These are phyloP conservation scores for Matsumurasca onukii DNA, from an alignment of 1,140 invertebrate genomes.

Conservation along the genomic window DNA sequence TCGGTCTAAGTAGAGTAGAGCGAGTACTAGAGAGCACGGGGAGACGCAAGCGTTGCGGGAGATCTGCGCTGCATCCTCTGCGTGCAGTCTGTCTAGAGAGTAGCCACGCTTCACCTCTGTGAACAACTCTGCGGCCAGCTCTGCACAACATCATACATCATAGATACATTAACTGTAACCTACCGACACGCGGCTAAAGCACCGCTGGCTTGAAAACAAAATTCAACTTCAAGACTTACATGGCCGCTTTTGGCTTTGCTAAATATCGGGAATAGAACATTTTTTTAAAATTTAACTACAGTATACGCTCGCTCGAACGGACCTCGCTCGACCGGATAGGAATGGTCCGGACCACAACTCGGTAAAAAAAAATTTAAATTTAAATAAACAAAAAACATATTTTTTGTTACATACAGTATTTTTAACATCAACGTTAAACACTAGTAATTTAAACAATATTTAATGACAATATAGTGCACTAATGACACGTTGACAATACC, in stretches of 20 bases:
- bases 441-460: too few species aligned
- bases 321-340: background rate
- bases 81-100: slow-evolving; percentile 76
- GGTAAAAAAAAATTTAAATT: too few species aligned
- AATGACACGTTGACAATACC: too few species aligned
- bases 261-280: background rate
- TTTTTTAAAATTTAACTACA: background rate
- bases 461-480: too few species aligned
- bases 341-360: too few species aligned
- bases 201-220: background rate
- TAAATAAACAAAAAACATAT: too few species aligned
- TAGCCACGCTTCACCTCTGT: slow-evolving; percentile 65
- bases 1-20: slow-evolving; percentile 84
- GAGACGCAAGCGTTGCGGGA: slow-evolving; percentile 81
- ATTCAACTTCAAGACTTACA: background rate
- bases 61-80: slow-evolving; percentile 74
- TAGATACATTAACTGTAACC: background rate
- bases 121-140: slow-evolving; percentile 81
- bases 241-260: background rate
- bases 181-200: background rate
- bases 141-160: slow-evolving; percentile 50
- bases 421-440: too few species aligned
- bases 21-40: slow-evolving; percentile 78
- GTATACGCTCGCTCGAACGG: background rate
- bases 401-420: too few species aligned